Conservation (phyloP, 1,140 invertebrate genomes). For the Drosophila tani region DNA sequence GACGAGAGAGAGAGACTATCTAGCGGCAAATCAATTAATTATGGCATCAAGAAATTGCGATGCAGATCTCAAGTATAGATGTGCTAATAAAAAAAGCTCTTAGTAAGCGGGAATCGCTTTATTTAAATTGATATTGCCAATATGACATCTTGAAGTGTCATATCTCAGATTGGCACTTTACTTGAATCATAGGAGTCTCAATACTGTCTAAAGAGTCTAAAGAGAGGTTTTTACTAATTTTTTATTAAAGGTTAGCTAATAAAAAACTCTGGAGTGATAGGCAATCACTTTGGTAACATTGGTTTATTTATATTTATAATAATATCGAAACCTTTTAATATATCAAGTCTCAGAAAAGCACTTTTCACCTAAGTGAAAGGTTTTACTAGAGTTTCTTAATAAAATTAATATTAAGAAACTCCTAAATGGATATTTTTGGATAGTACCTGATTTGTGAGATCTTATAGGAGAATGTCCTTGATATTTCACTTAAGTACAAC, state of each 20-base stretch:
- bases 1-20: slow-evolving; percentile 18
- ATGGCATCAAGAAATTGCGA: slow-evolving; percentile 54
- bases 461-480: no score
- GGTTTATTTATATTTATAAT: no score
- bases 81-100: slow-evolving; percentile 36
- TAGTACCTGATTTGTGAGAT: no score
- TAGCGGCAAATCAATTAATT: slow-evolving; percentile 59
- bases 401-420: no score
- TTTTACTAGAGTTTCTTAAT: background rate
- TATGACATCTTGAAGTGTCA: slow-evolving; percentile 39
- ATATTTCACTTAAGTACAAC: no score
- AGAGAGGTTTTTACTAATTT: background rate
- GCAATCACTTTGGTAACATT: no score
- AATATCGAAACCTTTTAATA: no score
- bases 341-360: no score
- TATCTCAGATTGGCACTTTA: slow-evolving; percentile 33
- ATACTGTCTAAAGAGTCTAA: background rate
- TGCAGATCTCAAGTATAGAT: slow-evolving; percentile 27
- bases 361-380: no score
- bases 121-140: slow-evolving; percentile 21
- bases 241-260: background rate
- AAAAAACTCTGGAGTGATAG: background rate
- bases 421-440: no score
- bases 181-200: background rate
- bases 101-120: slow-evolving; percentile 17